Base-by-base conservation (phyloP, 2,113 vertebrate genomes). In the Astur gentilis region DNA sequence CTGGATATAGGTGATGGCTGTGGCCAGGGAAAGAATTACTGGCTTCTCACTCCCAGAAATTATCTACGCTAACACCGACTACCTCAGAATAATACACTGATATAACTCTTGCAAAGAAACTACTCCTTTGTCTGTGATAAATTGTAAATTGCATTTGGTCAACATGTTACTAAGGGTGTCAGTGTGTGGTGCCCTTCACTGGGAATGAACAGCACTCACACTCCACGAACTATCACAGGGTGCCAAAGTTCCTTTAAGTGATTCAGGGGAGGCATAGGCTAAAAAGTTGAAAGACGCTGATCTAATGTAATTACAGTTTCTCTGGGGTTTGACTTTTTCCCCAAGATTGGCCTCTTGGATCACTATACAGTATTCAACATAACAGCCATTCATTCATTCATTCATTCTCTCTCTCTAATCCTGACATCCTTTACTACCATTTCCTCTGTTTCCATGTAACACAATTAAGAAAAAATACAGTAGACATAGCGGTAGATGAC, bases 1-100 rank as follows among this genome's bases (percentile, higher is more conserved):
- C 9, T 10, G 45, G 66, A 42, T 13, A 60, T 0, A 58, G 45
- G 25, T 27, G 60, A 49, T 40, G n/a, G 17, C 40, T 73, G n/a
- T 42, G 45, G 18, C 36, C 52, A 61, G 52, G 31, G 44, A 60
- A 72, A 32, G 34, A 72, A 55, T 31, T n/a, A 45, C 38, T 52
- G 9, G 22, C 54, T 80, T 55, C 18, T 67, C 47, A 44, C 40
- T 61, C 60, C 10, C 26, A 55, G 72, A 64, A 72, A 54, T 66
- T 12, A 44, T 9, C 54, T 75, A 38, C 27, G 38, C 8, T 17
- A 82, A 11, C 49, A 62, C 9, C 0, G 0, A 5, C 1, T 25
- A 22, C 20, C 38, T 57, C 69, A 58, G 54, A 85, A 83, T 25
- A 67, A 49, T 16, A 55, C 31, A 45, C 9, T 60, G 49, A 26